phyloP scores from a whole-genome alignment of 2,113 vertebrate species.

The Coptodon bakossiorum region DNA sequence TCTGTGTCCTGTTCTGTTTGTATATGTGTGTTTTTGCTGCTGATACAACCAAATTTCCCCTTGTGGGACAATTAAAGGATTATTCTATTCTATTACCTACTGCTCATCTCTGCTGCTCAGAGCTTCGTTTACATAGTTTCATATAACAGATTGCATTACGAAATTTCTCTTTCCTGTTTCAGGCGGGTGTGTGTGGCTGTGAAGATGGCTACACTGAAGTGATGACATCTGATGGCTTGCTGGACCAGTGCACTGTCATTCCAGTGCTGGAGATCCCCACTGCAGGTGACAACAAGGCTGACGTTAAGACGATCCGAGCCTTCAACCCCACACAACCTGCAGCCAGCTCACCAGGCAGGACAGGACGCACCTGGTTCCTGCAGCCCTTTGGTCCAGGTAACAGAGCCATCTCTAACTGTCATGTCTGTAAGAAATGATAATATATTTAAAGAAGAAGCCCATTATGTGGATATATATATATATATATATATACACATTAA shows the following conservation, averaged over 20 bases:
- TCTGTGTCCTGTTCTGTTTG: no score
- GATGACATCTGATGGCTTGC: slow-evolving; percentile 85
- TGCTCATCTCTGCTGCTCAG: background rate
- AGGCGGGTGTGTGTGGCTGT: slow-evolving; percentile 86
- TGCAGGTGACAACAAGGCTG: slow-evolving; percentile 80
- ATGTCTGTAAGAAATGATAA: background rate
- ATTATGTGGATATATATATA: background rate
- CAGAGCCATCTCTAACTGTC: background rate
- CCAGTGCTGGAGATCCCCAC: slow-evolving; percentile 92
- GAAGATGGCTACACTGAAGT: slow-evolving; percentile 96
- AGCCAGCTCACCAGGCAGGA: slow-evolving; percentile 75
- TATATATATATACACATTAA: background rate
- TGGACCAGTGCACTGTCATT: slow-evolving; percentile 92
- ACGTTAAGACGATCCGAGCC: slow-evolving; percentile 94
- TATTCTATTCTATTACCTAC: no score
- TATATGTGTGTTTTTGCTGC: no score
- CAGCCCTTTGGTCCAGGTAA: slow-evolving; percentile 84
- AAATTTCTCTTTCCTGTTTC: background rate
- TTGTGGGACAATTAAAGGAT: no score
- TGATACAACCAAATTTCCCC: no score
- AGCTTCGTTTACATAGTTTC: background rate
- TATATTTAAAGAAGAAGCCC: background rate
- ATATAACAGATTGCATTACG: background rate
- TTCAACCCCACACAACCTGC: slow-evolving; percentile 85
- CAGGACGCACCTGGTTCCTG: slow-evolving; percentile 91